Evolutionary conservation across 2,113 vertebrate genomes (phyloP).

Genomic region (Phocoena phocoena): DNA sequence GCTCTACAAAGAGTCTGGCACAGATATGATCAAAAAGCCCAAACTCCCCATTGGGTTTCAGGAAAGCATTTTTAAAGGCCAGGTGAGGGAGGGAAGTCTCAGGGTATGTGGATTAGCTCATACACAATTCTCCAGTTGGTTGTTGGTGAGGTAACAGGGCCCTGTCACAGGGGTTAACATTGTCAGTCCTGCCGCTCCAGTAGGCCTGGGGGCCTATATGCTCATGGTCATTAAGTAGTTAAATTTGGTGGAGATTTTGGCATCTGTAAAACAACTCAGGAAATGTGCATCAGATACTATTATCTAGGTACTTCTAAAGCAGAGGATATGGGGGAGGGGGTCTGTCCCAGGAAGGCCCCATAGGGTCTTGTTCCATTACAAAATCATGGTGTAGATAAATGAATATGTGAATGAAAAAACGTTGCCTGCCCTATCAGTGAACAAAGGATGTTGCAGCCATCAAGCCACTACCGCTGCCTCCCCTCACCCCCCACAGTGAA

Average conservation of each 20-base stretch:
- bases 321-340: neutral
- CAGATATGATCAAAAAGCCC: neutral
- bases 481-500: too few species aligned
- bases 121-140: neutral
- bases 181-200: too few species aligned
- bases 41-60: neutral
- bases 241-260: neutral
- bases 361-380: neutral
- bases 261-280: neutral
- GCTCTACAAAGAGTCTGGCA: too few species aligned
- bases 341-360: neutral
- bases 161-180: neutral
- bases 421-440: neutral
- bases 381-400: neutral
- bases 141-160: neutral
- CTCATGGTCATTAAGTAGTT: neutral
- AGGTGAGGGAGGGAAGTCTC: neutral
- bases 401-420: neutral
- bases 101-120: neutral
- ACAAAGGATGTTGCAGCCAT: neutral
- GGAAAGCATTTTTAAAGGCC: neutral
- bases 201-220: neutral
- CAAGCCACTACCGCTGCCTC: neutral
- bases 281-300: too few species aligned
- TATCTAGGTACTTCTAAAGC: neutral